Evolutionary conservation across 2,113 vertebrate genomes (phyloP), one percentile per base, ranked within the genome.

Genomic region (Casuarius casuarius): DNA sequence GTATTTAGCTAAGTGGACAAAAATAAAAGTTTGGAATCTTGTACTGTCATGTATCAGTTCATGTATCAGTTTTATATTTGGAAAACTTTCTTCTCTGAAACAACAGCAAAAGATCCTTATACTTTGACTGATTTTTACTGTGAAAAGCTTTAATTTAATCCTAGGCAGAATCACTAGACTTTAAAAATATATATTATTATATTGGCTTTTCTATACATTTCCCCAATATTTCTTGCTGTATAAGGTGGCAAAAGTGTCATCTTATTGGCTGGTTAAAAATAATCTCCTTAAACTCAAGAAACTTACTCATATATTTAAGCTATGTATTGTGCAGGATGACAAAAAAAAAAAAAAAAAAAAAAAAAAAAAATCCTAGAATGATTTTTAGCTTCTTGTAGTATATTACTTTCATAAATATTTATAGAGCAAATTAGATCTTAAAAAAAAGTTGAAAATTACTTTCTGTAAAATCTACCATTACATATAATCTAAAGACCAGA

Each of bases 381-480:
- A 85, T 65, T 89, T 94, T 95, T 86, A 91, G 5, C 35, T 96
- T 44, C 35, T 91, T 94, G 35, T 89, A 72, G 7, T 89, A 10
- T 87, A 65, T 78, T 20, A 38, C 4, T 90, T 75, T 66, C 75
- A 96, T 96, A 94, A 97, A 94, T 97, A 97, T 97, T 96, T 94
- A 95, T 92, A 82, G 16, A 35, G 25, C 11, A 66, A 76, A 92
- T 94, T 96, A 76, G 38, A 81, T 95, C 10, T 95, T 51, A 91
- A 83, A 48, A 75, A 94, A 96, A 80, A 23, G 12, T 84, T 87
- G 89, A 96, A 96, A 95, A 82, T 73, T 75, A 75, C 46, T 96
- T 86, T 75, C 29, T 95, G 80, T 76, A 65, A 92, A 90, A 58
- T 82, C 26, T 94, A 61, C 26, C 59, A 84, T 40, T 89, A 78